Percentiles rank a stretch among this genome's conserved stretches.
phyloP scores from a whole-genome alignment of 2,113 vertebrate species.

The Lasiurus cinereus region DNA sequence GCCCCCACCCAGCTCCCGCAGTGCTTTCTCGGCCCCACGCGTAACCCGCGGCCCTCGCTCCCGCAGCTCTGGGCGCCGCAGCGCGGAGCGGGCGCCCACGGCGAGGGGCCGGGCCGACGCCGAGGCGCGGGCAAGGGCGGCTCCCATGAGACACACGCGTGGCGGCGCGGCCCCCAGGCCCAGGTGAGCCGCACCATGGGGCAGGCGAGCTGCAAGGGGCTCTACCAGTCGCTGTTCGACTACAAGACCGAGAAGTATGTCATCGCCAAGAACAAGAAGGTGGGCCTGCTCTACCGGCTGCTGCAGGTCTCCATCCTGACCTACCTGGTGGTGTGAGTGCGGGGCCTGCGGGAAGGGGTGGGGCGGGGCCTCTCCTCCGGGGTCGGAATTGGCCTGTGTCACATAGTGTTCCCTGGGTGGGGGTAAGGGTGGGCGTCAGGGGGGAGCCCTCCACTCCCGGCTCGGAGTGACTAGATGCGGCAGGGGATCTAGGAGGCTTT shows the following conservation, averaged over 20 bases:
- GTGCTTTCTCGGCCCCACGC: neutral
- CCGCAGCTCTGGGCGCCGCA: neutral
- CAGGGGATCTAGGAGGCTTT: neutral
- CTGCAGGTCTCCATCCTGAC: conserved; percentile 94
- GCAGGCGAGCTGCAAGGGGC: conserved; percentile 86
- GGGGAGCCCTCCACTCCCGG: neutral
- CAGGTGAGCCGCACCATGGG: conserved; percentile 87
- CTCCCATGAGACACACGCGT: neutral
- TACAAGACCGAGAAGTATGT: conserved; percentile 98
- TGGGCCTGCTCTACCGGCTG: conserved; percentile 94
- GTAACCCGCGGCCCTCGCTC: neutral
- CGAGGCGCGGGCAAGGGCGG: neutral
- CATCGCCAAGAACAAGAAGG: conserved; percentile 95
- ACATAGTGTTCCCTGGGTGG: neutral
- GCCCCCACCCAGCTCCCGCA: neutral
- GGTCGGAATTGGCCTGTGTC: neutral
- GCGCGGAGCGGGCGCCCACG: neutral
- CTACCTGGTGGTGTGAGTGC: conserved; percentile 95
- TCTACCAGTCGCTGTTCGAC: conserved; percentile 92
- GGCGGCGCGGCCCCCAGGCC: neutral
- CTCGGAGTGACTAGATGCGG: neutral
- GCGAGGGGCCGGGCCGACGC: neutral
- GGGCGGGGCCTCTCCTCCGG: neutral
- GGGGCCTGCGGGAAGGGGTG: neutral
- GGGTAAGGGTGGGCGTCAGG: neutral